Base-by-base conservation (phyloP, 2,888 invertebrate genomes). In the Pandemis corylana region DNA sequence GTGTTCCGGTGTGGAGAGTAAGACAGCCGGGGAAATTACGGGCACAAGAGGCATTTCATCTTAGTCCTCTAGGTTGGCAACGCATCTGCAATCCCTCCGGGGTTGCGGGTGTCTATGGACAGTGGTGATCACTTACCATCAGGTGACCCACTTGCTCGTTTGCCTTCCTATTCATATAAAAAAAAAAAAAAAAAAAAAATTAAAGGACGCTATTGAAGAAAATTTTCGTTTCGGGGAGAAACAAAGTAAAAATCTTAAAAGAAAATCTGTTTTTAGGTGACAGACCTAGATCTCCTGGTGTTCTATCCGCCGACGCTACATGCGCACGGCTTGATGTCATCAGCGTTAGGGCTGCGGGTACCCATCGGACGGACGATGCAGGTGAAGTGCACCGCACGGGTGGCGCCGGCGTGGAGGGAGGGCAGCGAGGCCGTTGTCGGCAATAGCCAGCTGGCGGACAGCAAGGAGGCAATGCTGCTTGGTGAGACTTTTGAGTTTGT, bases 361-460 rank as follows among this genome's bases (percentile, higher is more conserved):
- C 94, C 93, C 1, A 83, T 89, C 0, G 92, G 93, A 0, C 81
- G 85, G 44, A 93, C 93, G 0, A 92, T 94, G 93, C 91, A 94
- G 76, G 94, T 94, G 66, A 87, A 90, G 0, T 94, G 94, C 75
- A 91, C 91, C 0, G 94, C 94, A 0, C 82, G 93, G 2, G 94
- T 94, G 0, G 92, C 94, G 0, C 93, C 94, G 0, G 90, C 93
- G 0, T 94, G 94, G 94, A 81, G 93, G 65, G 94, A 94, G 82
- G 94, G 93, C 76, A 93, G 94, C 78, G 94, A 94, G 68, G 94
- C 94, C 1, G 94, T 94, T 0, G 90, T 94, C 0, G 94, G 93
- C 6, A 93, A 91, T 81, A 91, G 88, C 77, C 92, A 92, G 76
- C 84, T 94, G 0, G 92, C 93, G 66, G 94, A 94, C 75, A 94